Evolutionary conservation across 1,140 invertebrate species (phyloP).

Genomic region (Phymastichus coffea): DNA sequence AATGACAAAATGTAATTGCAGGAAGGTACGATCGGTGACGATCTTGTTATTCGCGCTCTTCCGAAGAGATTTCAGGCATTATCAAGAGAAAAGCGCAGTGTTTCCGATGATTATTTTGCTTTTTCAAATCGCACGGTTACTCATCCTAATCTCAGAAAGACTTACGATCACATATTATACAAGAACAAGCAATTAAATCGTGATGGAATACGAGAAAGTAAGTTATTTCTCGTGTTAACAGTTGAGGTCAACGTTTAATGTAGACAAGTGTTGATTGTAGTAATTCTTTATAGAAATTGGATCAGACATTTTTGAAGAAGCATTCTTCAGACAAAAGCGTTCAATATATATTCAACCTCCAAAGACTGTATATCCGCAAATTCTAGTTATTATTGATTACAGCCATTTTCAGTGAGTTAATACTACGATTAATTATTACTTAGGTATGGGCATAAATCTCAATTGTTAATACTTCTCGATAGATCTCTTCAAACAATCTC

Average conservation of each 20-base stretch:
- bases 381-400: conserved; percentile 40
- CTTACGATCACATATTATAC: conserved; percentile 41
- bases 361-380: conserved; percentile 39
- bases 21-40: conserved; percentile 35
- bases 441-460: too few relatives aligned
- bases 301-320: neutral
- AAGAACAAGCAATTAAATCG: conserved; percentile 16
- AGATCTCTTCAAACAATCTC: conserved; percentile 15
- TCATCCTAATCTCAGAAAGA: conserved; percentile 18
- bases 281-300: conserved; percentile 25
- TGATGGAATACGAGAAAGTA: conserved; percentile 21
- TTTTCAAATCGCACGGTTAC: conserved; percentile 4
- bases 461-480: neutral
- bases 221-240: neutral
- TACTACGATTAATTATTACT: conserved; percentile 4
- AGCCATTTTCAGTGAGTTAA: conserved; percentile 36
- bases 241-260: too few relatives aligned
- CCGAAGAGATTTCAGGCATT: conserved; percentile 32
- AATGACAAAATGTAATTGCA: conserved; percentile 31
- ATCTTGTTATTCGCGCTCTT: conserved; percentile 36
- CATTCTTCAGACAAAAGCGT: conserved; percentile 8
- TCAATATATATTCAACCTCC: conserved; percentile 18
- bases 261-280: conserved; percentile 9
- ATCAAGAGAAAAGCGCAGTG: conserved; percentile 8
- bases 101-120: conserved; percentile 2